phyloP scores from a whole-genome alignment of 1,140 invertebrate species.

The Coenobita brevimanus region DNA sequence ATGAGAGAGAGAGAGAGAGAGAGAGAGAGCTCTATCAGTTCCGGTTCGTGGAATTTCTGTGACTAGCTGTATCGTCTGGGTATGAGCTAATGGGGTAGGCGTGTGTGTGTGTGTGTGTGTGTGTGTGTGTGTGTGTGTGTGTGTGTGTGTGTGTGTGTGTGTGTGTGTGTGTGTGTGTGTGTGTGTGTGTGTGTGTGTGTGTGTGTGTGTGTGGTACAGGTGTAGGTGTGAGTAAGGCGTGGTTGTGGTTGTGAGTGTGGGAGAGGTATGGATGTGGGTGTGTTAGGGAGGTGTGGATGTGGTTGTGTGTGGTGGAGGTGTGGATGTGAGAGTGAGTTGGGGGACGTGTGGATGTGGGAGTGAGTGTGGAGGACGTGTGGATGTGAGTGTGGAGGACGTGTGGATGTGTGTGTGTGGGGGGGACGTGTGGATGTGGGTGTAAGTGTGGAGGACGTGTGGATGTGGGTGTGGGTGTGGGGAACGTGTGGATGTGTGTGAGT shows the following conservation, averaged over 20 bases:
- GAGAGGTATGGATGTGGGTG: not conserved
- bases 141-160: conserved; percentile 31
- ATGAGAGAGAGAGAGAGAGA: no score
- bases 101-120: not conserved
- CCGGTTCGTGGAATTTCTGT: no score
- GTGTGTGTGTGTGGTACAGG: not conserved
- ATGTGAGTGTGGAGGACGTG: no score
- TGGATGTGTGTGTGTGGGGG: no score
- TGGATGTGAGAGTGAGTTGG: not conserved
- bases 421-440: no score
- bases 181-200: not conserved
- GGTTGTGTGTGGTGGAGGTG: not conserved
- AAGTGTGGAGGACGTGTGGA: no score
- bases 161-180: conserved; percentile 22
- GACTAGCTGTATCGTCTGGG: not conserved
- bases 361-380: no score
- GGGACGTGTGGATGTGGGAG: no score
- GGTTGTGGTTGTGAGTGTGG: not conserved
- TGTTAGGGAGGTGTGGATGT: not conserved
- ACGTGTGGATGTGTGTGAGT: no score
- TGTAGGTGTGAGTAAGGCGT: not conserved
- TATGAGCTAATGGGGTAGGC: not conserved
- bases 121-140: not conserved
- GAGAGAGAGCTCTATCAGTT: no score
- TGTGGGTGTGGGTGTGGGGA: no score